Evolutionary conservation across 92 coral and sea anemone species (phyloP).

Genomic region (Isaurus tuberculatus): DNA sequence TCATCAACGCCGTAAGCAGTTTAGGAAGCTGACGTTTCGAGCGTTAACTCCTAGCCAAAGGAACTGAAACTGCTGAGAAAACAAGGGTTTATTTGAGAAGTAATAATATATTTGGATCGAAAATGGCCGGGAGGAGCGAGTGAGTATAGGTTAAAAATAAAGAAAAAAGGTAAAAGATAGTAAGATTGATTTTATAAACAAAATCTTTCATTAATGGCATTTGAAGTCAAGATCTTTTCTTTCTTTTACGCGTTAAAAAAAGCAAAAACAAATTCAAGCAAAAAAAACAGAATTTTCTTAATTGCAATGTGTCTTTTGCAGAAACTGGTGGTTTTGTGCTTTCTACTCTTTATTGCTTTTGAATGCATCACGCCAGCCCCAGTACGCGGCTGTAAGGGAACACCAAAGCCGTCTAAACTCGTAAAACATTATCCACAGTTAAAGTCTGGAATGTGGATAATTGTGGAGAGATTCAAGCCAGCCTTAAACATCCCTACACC

Average conservation of each 20-base stretch:
- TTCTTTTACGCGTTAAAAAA: no score
- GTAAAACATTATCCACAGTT: not conserved
- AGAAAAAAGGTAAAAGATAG: not conserved
- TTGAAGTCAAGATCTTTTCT: no score
- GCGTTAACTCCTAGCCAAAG: no score
- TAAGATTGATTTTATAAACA: not conserved
- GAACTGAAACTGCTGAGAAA: no score
- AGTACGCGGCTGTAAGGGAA: constrained; percentile 2
- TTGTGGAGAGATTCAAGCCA: constrained; percentile 6
- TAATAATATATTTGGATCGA: not conserved
- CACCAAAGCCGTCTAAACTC: not conserved
- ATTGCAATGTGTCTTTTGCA: constrained; percentile 17
- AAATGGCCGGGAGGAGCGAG: no score
- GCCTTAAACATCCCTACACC: not conserved
- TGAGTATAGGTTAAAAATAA: no score
- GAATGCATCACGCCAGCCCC: constrained; percentile 11
- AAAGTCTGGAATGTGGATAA: constrained; percentile 16
- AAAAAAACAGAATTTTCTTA: no score
- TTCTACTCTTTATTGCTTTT: not conserved
- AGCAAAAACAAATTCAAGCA: no score
- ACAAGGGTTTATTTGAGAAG: not conserved
- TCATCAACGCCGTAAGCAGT: no score
- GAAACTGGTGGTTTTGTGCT: not conserved
- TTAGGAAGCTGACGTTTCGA: no score
- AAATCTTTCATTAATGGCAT: not conserved